phyloP scores from a whole-genome alignment of 30 jellyfish, hydroid and myxozoan species.

The Aurelia sp. region DNA sequence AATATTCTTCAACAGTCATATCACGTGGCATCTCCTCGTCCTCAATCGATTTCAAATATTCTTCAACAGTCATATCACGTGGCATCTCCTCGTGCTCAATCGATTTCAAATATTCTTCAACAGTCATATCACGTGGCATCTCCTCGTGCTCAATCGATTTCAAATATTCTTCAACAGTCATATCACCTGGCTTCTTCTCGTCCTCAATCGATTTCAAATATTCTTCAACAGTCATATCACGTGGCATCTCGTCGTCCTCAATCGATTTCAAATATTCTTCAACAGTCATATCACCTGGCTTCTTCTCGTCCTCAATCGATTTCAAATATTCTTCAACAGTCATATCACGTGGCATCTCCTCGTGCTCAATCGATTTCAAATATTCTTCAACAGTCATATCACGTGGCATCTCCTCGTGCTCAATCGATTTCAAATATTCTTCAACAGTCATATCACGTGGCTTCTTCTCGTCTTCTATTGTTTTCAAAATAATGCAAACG shows the following conservation, averaged over 20 bases:
- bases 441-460: conserved; percentile 47
- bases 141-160: not conserved
- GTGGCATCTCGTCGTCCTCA: not conserved
- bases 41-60: too few relatives aligned
- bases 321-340: conserved; percentile 3
- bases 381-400: conserved; percentile 2
- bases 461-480: not conserved
- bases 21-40: too few relatives aligned
- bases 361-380: not conserved
- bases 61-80: too few relatives aligned
- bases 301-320: not conserved
- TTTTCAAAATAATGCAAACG: not conserved
- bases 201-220: not conserved
- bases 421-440: conserved; percentile 1
- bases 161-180: not conserved
- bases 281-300: conserved; percentile 6
- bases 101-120: conserved; percentile 31
- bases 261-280: conserved; percentile 15
- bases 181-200: not conserved
- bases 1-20: too few relatives aligned
- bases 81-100: not conserved
- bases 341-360: not conserved
- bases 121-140: not conserved
- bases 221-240: conserved; percentile 49
- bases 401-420: not conserved